Evolutionary conservation across 2,113 vertebrate species (phyloP).

Genomic region (Engystomops pustulosus): DNA sequence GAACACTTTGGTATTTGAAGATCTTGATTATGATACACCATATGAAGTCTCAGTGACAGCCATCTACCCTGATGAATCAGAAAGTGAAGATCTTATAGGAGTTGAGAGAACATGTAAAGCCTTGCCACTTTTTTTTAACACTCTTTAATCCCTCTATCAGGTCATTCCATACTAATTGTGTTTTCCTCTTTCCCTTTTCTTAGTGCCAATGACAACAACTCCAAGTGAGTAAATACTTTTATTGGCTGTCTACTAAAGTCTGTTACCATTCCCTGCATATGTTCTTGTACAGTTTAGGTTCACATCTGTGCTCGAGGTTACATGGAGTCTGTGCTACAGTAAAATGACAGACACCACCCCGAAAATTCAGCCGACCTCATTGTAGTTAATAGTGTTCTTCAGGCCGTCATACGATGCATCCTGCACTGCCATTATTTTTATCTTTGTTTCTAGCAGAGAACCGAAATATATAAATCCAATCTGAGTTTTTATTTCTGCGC

Average conservation of each 20-base stretch:
- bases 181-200: slow-evolving; percentile 62
- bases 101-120: slow-evolving; percentile 87
- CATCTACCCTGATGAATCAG: slow-evolving; percentile 96
- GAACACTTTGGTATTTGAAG: slow-evolving; percentile 78
- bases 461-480: too few relatives aligned
- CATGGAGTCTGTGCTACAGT: too few relatives aligned
- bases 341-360: too few relatives aligned
- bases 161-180: background rate
- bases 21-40: slow-evolving; percentile 85
- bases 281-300: too few relatives aligned
- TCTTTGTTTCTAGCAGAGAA: too few relatives aligned
- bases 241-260: background rate
- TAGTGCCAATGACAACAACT: slow-evolving; percentile 78
- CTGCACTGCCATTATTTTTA: too few relatives aligned
- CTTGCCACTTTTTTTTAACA: slow-evolving; percentile 60
- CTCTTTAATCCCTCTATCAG: slow-evolving; percentile 50
- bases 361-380: too few relatives aligned
- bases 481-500: too few relatives aligned
- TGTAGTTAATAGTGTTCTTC: too few relatives aligned
- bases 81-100: slow-evolving; percentile 90
- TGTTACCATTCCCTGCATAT: background rate
- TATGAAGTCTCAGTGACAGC: slow-evolving; percentile 90
- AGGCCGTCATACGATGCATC: too few relatives aligned
- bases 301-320: too few relatives aligned
- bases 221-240: slow-evolving; percentile 75